These are phyloP conservation scores for Sus cebifrons DNA, from an alignment of 2,797 vertebrate genomes.

Conservation along the genomic window DNA sequence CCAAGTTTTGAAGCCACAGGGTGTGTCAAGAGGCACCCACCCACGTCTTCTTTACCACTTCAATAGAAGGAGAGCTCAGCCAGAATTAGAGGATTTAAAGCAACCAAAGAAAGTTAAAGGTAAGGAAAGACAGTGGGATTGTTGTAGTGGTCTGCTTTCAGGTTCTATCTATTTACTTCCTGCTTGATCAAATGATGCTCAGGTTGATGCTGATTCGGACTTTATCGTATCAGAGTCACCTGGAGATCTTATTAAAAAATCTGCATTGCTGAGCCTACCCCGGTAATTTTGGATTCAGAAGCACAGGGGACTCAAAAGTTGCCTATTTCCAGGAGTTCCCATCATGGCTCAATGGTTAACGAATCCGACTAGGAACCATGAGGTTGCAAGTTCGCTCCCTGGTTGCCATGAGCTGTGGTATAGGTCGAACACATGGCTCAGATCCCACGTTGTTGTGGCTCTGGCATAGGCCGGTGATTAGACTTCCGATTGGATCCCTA, in stretches of 20 bases:
- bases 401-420: no score
- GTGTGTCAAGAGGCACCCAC: background rate
- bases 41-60: background rate
- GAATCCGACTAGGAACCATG: no score
- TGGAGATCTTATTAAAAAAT: background rate
- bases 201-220: background rate
- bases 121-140: background rate
- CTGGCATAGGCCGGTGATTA: no score
- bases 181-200: background rate
- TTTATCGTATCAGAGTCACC: background rate
- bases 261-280: background rate
- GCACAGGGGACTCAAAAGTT: background rate
- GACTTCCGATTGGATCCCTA: no score
- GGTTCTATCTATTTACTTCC: conserved; percentile 16
- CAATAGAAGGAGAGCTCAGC: background rate
- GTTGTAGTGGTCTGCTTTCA: conserved; percentile 9
- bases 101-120: conserved; percentile 30
- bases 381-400: no score
- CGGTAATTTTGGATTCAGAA: background rate
- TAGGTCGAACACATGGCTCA: no score
- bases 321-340: background rate
- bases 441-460: no score
- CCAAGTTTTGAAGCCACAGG: background rate
- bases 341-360: no score
- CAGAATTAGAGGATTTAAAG: background rate